Evolutionary conservation across 2,888 invertebrate genomes (phyloP), one percentile per base, ranked within the genome.

Genomic region (Trissolcus japonicus): DNA sequence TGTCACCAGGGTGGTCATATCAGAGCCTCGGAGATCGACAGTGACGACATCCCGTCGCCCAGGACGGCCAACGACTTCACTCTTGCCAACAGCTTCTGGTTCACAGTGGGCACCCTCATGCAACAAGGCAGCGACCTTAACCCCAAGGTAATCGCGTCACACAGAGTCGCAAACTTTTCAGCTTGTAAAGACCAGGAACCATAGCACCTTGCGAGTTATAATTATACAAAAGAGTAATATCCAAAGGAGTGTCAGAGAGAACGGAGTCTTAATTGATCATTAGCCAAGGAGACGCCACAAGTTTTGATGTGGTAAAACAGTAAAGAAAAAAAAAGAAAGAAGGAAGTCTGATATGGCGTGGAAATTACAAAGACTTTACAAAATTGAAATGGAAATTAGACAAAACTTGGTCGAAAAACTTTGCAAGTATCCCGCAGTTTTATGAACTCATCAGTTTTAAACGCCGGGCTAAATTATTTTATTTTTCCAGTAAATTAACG

Each of bases 21-120:
- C 84, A 86, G 87, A 85, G 85, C 85, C 79, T 82, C 86, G 83
- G 88, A 88, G 78, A 83, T 86, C 79, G 87, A 87, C 80, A 87
- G 83, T 82, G 88, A 88, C 78, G 88, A 88, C 84, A 85, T 88
- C 80, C 84, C 84, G 51, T 83, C 86, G 78, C 87, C 83, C 80
- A 84, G 84, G 81, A 89, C 93, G 68, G 93, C 94, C 89, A 96
- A 96, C 90, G 95, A 95, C 88, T 97, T 96, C 90, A 94, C 94
- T 68, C 90, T 96, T 77, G 93, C 94, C 82, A 96, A 98, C 90
- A 96, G 96, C 82, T 95, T 98, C 90, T 98, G 98, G 98, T 98
- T 98, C 91, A 95, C 96, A 81, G 96, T 98, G 51, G 98, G 98
- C 29, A 97, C 97, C 25, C 94, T 98, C 84, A 93, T 98, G 92